These are phyloP conservation scores for Trididemnum miniatum DNA, from an alignment of 23 tunicate genomes.

Conservation along the genomic window DNA sequence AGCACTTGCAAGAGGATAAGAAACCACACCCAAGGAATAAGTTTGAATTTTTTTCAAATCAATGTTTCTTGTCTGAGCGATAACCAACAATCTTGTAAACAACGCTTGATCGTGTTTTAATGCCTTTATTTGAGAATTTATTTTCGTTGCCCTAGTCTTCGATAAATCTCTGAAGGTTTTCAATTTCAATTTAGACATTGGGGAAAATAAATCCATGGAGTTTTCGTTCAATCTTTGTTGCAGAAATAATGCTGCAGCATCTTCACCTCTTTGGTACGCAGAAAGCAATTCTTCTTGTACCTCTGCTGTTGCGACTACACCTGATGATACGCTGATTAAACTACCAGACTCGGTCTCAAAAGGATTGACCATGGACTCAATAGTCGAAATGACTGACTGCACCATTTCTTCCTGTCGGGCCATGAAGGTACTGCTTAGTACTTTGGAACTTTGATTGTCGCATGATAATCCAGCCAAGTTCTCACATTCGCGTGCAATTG, in stretches of 20 bases:
- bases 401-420: not conserved
- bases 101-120: slow-evolving; percentile 5
- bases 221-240: not conserved
- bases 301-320: not conserved
- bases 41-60: not conserved
- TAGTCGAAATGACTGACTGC: not conserved
- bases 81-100: not conserved
- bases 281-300: not conserved
- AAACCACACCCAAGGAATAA: not conserved
- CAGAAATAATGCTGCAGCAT: not conserved
- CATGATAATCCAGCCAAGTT: not conserved
- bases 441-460: not conserved
- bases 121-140: slow-evolving; percentile 3
- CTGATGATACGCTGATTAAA: not conserved
- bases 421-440: not conserved
- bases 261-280: not conserved
- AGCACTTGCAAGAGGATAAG: not conserved
- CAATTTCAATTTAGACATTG: not conserved
- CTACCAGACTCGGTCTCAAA: not conserved
- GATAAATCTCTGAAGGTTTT: slow-evolving; percentile 14
- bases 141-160: not conserved
- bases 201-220: not conserved
- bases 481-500: not conserved
- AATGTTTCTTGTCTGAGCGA: not conserved
- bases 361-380: slow-evolving; percentile 9